Percentiles rank a stretch among this genome's conserved stretches.
Evolutionary conservation across 2,888 invertebrate genomes (phyloP).

Genomic region (Euzophera pinguis): DNA sequence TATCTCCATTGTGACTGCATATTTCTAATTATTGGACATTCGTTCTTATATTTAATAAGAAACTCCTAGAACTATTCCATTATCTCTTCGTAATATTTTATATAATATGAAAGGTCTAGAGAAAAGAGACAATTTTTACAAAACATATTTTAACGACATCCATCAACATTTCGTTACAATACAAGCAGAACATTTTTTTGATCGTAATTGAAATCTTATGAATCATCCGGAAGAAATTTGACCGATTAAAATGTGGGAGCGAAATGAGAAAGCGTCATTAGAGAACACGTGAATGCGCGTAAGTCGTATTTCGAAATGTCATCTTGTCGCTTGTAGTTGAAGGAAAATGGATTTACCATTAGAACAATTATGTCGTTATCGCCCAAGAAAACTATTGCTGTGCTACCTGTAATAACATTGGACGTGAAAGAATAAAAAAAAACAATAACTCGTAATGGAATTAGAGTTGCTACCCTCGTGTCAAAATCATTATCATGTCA

Average conservation of each 20-base stretch:
- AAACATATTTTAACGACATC: background rate
- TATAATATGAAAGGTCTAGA: too few species aligned
- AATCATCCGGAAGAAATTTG: slow-evolving; percentile 23
- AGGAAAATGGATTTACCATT: slow-evolving; percentile 3
- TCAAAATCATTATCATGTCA: too few species aligned
- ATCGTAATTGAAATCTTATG: slow-evolving; percentile 13
- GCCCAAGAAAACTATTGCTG: background rate
- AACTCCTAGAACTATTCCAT: too few species aligned
- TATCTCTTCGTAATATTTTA: too few species aligned
- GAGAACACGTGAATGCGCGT: slow-evolving; percentile 34
- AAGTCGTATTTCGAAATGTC: slow-evolving; percentile 33
- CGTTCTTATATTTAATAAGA: too few species aligned
- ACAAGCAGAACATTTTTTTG: background rate
- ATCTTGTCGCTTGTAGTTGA: slow-evolving; percentile 1
- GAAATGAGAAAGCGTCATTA: slow-evolving; percentile 48
- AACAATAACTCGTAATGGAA: too few species aligned
- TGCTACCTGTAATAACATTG: background rate
- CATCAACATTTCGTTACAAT: background rate
- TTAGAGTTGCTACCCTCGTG: too few species aligned
- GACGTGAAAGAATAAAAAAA: background rate
- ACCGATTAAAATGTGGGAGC: slow-evolving; percentile 23
- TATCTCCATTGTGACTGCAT: too few species aligned
- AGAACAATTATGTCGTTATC: slow-evolving; percentile 2
- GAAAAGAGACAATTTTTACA: background rate
- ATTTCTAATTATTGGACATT: too few species aligned